phyloP scores from a whole-genome alignment of 2,888 invertebrate species.

The Agrypnus murinus region DNA sequence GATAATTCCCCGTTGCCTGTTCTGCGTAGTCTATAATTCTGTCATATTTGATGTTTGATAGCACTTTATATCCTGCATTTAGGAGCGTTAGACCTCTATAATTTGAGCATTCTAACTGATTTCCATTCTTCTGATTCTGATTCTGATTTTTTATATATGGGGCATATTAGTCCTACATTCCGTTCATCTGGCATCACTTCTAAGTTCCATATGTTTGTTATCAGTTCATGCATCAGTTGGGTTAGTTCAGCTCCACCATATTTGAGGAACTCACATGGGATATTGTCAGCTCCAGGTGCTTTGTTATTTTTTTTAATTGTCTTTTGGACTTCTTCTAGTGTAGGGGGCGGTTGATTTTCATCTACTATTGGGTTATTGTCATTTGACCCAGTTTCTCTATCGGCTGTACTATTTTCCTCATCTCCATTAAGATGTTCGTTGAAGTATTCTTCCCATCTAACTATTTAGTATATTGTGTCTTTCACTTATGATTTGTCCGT shows the following conservation, averaged over 20 bases:
- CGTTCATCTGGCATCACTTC: not conserved
- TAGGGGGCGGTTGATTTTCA: too few relatives aligned
- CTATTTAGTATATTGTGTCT: too few relatives aligned
- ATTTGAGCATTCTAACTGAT: not conserved
- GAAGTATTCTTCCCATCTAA: too few relatives aligned
- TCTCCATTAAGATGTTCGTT: too few relatives aligned
- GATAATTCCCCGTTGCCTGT: not conserved
- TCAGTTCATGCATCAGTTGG: not conserved
- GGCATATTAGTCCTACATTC: not conserved
- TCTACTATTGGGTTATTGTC: too few relatives aligned
- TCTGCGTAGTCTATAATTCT: not conserved
- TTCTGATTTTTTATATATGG: constrained; percentile 9
- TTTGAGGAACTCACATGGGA: not conserved
- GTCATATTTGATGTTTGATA: not conserved
- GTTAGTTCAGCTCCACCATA: not conserved
- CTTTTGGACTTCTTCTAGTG: too few relatives aligned
- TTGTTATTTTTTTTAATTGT: too few relatives aligned
- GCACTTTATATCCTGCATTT: not conserved
- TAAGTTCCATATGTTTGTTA: not conserved
- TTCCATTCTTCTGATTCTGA: too few relatives aligned
- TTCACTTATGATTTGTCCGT: too few relatives aligned
- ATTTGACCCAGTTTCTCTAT: too few relatives aligned
- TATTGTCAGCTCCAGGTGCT: not conserved
- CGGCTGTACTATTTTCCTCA: too few relatives aligned
- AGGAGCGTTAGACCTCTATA: constrained; percentile 1